A percentile compares a stretch with the other conserved stretches of the same genome.
Evolutionary conservation across 2,888 invertebrate genomes (phyloP).

Genomic region (Matsumyia berberina): DNA sequence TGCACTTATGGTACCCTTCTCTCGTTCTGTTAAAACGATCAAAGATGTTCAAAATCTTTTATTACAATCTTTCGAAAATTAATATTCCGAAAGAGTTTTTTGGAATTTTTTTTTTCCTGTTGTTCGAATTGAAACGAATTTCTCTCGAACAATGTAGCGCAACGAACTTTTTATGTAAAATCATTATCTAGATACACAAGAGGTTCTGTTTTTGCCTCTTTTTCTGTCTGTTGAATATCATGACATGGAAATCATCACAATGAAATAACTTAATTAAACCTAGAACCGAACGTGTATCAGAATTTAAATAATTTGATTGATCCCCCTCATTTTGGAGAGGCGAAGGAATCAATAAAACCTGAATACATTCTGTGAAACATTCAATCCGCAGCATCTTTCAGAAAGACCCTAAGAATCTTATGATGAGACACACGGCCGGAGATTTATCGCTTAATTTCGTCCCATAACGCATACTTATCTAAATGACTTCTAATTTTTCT

Average conservation of each 20-base stretch:
- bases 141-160: slow-evolving; percentile 63
- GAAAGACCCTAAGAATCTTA: background rate
- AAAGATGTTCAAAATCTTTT: slow-evolving; percentile 23
- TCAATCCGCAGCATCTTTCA: slow-evolving; percentile 23
- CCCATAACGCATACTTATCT: slow-evolving; percentile 64
- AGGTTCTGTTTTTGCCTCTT: background rate
- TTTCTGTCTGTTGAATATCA: background rate
- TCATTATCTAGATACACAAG: slow-evolving; percentile 50
- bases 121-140: slow-evolving; percentile 40
- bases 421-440: background rate
- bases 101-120: slow-evolving; percentile 6
- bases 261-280: slow-evolving; percentile 51
- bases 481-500: slow-evolving; percentile 63
- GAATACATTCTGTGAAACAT: slow-evolving; percentile 36
- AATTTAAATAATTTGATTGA: slow-evolving; percentile 69
- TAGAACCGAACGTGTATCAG: slow-evolving; percentile 33
- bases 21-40: background rate
- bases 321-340: slow-evolving; percentile 30
- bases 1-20: slow-evolving; percentile 4
- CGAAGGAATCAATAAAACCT: slow-evolving; percentile 35
- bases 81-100: slow-evolving; percentile 39
- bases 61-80: slow-evolving; percentile 25
- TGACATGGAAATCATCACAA: slow-evolving; percentile 15
- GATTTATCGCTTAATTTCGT: slow-evolving; percentile 72
- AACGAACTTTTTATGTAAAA: slow-evolving; percentile 51